Conservation (phyloP, 2,113 vertebrate species). For the mouse (Mus musculus) region GRCm39 chr9:53569001-53569500, state of each 20-base stretch:
- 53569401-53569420: too few species aligned
- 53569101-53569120: background rate
- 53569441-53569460: too few species aligned
- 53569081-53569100: background rate
- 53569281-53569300: background rate
- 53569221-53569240: slow-evolving; percentile 24
- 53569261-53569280: slow-evolving; percentile 3
- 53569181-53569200: background rate
- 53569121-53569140: background rate
- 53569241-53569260: background rate
- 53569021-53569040: background rate
- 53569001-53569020: background rate
- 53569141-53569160: background rate
- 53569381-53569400: background rate
- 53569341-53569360: slow-evolving; percentile 9
- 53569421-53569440: too few species aligned
- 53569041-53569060: background rate
- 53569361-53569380: background rate
- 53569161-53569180: background rate
- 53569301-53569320: background rate
- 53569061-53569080: slow-evolving; percentile 4
- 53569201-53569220: background rate
- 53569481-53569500: too few species aligned
- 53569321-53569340: background rate
- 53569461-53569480: too few species aligned